These are phyloP conservation scores for Fratercula arctica DNA, from an alignment of 2,797 vertebrate genomes.

Conservation along the genomic window DNA sequence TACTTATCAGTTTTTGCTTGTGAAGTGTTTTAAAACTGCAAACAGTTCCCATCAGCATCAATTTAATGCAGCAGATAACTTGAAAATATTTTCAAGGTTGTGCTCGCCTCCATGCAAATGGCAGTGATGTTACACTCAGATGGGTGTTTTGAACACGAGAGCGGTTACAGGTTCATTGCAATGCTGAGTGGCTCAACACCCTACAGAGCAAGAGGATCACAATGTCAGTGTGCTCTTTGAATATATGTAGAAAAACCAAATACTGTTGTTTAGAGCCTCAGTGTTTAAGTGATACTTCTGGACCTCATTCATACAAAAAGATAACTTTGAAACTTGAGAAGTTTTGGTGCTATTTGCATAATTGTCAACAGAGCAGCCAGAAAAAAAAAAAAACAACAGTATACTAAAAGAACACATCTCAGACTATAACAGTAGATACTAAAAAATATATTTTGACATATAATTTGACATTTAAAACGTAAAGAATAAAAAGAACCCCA, in stretches of 20 bases:
- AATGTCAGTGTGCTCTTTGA: neutral
- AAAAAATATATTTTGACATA: neutral
- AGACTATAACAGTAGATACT: neutral
- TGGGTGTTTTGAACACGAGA: neutral
- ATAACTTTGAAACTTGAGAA: neutral
- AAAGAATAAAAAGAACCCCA: neutral
- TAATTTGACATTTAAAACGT: neutral
- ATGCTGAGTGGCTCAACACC: neutral
- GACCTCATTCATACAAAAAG: neutral
- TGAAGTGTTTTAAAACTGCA: conserved; percentile 12
- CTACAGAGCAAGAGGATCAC: neutral
- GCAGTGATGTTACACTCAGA: neutral
- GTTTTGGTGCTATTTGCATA: neutral
- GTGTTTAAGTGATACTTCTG: neutral
- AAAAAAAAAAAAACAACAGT: neutral
- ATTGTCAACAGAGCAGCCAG: neutral
- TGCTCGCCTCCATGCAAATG: neutral
- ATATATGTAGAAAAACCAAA: neutral
- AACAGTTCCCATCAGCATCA: neutral
- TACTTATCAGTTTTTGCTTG: neutral
- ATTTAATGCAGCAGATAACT: neutral
- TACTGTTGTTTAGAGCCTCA: fast-evolving
- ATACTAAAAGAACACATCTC: neutral
- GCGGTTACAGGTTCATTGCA: neutral
- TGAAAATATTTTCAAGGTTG: neutral